phyloP scores from a whole-genome alignment of 2,113 vertebrate genomes.

The Pteronura brasiliensis region DNA sequence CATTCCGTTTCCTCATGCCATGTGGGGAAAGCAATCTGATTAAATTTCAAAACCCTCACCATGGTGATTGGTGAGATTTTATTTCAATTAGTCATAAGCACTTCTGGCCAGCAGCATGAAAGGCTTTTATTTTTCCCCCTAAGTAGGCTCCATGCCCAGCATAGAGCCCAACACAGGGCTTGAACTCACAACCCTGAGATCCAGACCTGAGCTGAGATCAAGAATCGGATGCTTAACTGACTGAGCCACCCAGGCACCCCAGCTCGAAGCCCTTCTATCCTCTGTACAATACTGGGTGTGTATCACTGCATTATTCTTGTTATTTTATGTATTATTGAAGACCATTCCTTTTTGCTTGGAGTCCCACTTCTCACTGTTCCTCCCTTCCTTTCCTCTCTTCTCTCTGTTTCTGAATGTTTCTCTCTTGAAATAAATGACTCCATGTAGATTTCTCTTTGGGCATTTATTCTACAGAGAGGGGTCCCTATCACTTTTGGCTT shows the following conservation, averaged over 20 bases:
- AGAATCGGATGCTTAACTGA: neutral
- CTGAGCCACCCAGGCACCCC: neutral
- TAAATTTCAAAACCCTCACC: neutral
- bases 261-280: accelerated
- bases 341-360: neutral
- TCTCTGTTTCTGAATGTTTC: neutral
- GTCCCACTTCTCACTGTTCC: neutral
- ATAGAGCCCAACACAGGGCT: neutral
- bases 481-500: neutral
- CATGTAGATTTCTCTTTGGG: neutral
- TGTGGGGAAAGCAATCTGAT: neutral
- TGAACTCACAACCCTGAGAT: neutral
- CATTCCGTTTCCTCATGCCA: neutral
- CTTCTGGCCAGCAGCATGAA: neutral
- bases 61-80: neutral
- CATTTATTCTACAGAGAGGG: neutral
- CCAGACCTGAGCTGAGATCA: neutral
- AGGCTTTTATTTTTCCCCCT: neutral
- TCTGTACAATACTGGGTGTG: too few relatives aligned
- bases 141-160: neutral
- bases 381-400: neutral
- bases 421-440: neutral
- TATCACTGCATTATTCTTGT: neutral
- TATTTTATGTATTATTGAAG: neutral
- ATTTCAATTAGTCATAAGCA: neutral